Evolutionary conservation across 2,113 vertebrate genomes (phyloP).

Genomic region (Rhagologus leucostigma): DNA sequence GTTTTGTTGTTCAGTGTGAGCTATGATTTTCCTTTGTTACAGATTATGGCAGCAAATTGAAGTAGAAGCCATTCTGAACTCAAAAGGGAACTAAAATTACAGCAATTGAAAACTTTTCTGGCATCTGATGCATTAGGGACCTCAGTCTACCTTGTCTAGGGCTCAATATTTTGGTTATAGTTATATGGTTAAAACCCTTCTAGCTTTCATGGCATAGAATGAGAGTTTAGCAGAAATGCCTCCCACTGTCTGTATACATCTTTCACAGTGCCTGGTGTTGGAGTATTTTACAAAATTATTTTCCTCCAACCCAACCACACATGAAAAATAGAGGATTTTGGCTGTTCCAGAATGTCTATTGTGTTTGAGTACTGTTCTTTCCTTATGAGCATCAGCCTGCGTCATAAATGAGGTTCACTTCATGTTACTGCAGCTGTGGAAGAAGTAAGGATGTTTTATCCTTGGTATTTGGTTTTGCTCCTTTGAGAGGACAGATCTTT

Average conservation of each 20-base stretch:
- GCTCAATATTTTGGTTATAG: not conserved
- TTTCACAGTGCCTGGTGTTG: not conserved
- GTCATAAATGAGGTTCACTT: not conserved
- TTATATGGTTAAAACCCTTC: not conserved
- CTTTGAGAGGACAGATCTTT: not conserved
- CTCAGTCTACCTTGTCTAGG: not conserved
- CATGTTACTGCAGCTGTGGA: not conserved
- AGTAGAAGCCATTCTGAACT: not conserved
- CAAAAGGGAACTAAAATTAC: not conserved
- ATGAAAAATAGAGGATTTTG: not conserved
- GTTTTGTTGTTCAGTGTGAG: not conserved
- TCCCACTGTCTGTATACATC: not conserved
- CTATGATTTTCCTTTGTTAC: not conserved
- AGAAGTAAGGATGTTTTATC: not conserved
- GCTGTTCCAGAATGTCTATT: not conserved
- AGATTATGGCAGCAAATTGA: not conserved
- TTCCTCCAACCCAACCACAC: not conserved
- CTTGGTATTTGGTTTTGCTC: not conserved
- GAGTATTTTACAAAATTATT: not conserved
- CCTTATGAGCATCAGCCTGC: not conserved
- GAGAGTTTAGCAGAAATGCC: not conserved
- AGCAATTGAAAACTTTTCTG: not conserved
- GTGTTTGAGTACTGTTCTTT: not conserved
- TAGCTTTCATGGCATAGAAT: not conserved
- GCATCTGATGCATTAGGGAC: not conserved